phyloP scores from a whole-genome alignment of 2,797 vertebrate genomes.

The Sebastes hubbsi region DNA sequence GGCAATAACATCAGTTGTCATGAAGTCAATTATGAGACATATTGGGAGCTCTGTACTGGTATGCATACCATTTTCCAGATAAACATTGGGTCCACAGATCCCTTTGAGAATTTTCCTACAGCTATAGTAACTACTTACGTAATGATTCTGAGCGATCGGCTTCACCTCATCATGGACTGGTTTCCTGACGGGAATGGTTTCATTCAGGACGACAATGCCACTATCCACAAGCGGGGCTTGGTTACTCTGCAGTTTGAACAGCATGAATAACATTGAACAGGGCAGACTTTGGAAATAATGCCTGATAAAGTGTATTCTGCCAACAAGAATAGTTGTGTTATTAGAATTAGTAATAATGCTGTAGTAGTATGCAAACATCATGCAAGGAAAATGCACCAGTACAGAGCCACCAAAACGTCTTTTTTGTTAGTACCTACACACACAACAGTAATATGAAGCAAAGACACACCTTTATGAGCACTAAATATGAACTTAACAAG shows the following conservation, averaged over 20 bases:
- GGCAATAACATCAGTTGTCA: background rate
- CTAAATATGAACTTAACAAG: background rate
- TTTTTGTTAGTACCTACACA: background rate
- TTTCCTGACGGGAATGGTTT: conserved; percentile 48
- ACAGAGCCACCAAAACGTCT: conserved; percentile 35
- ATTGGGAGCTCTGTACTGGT: conserved; percentile 47
- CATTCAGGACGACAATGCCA: conserved; percentile 60
- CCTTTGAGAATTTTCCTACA: background rate
- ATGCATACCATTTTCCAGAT: conserved; percentile 5
- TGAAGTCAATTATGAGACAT: background rate
- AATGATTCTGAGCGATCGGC: conserved; percentile 41
- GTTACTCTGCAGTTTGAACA: conserved; percentile 68
- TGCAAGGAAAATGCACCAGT: conserved; percentile 41
- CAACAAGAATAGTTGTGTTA: background rate
- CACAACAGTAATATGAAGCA: background rate
- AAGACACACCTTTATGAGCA: background rate
- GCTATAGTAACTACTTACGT: conserved; percentile 60
- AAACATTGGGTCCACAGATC: background rate
- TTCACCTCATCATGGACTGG: conserved; percentile 36
- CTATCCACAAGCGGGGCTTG: conserved; percentile 64
- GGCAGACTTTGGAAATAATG: background rate
- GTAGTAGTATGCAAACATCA: conserved; percentile 15
- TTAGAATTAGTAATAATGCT: background rate
- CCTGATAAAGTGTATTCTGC: background rate
- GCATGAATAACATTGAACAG: conserved; percentile 34